These are phyloP conservation scores for Ictalurus furcatus DNA, from an alignment of 2,113 vertebrate species.

Conservation along the genomic window DNA sequence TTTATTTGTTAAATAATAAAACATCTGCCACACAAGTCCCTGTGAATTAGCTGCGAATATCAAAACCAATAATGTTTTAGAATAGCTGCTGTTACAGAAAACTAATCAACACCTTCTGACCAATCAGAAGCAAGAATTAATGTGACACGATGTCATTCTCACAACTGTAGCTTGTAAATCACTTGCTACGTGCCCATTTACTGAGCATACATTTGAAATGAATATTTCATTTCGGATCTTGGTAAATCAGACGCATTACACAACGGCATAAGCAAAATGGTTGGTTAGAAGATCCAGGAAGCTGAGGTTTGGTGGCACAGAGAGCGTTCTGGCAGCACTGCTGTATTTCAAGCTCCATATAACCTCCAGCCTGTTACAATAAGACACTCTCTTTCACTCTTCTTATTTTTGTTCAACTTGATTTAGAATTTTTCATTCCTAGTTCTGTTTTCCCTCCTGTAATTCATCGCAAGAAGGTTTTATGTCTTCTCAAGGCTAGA, in stretches of 20 bases:
- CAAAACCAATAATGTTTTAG: not conserved
- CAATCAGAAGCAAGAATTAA: not conserved
- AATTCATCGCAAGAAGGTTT: not conserved
- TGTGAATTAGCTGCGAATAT: not conserved
- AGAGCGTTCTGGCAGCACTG: constrained; percentile 28
- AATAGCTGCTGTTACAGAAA: not conserved
- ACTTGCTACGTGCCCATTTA: not conserved
- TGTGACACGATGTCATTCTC: not conserved
- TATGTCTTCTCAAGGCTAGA: not conserved
- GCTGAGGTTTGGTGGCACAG: constrained; percentile 17
- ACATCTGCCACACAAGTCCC: not conserved
- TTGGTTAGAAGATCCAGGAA: not conserved
- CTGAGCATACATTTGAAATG: not conserved
- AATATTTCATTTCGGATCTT: not conserved
- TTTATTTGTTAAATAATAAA: not conserved
- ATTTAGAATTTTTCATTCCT: constrained; percentile 22
- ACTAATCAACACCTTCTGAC: not conserved
- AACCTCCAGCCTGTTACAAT: constrained; percentile 47
- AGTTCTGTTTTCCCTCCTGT: constrained; percentile 13
- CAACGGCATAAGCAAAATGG: not conserved
- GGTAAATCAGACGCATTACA: not conserved
- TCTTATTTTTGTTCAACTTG: constrained; percentile 19
- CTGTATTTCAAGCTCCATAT: constrained; percentile 63
- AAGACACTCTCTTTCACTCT: constrained; percentile 6
- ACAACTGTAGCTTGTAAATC: not conserved